Conservation (phyloP, 2,113 vertebrate genomes). For the Lophotis ruficrista region DNA sequence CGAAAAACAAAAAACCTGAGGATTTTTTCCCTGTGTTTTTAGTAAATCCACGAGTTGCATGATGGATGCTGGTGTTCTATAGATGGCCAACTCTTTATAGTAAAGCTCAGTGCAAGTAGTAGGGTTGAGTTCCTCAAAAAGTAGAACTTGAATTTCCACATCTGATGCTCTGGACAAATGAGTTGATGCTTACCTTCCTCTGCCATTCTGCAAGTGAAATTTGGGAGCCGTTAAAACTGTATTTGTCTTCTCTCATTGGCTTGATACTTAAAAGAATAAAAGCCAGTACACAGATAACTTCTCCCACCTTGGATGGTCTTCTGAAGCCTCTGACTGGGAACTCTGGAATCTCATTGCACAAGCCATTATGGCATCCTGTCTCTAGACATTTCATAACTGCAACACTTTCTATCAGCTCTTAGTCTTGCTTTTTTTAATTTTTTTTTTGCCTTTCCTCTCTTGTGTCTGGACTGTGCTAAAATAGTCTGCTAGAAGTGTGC, state of each 20-base stretch:
- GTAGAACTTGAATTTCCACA: fast-evolving
- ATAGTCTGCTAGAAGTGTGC: background rate
- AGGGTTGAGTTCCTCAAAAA: background rate
- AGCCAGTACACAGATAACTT: background rate
- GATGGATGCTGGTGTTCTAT: background rate
- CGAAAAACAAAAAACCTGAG: conserved; percentile 23
- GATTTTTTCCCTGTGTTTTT: background rate
- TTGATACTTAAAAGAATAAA: background rate
- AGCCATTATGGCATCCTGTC: background rate
- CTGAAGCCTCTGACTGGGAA: background rate
- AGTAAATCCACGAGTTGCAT: background rate
- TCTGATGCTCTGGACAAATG: background rate
- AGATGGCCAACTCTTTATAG: background rate
- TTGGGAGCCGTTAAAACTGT: background rate
- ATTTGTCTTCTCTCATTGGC: background rate
- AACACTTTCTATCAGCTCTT: background rate
- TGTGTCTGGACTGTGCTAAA: background rate
- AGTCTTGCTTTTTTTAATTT: background rate
- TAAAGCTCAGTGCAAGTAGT: background rate
- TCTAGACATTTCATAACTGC: background rate
- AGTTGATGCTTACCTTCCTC: background rate
- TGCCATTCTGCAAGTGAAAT: background rate
- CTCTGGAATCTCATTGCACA: background rate
- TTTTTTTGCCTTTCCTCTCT: background rate
- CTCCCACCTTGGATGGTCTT: background rate